Base-by-base conservation (phyloP, 2,113 vertebrate genomes). In the Emydura subglobosa region DNA sequence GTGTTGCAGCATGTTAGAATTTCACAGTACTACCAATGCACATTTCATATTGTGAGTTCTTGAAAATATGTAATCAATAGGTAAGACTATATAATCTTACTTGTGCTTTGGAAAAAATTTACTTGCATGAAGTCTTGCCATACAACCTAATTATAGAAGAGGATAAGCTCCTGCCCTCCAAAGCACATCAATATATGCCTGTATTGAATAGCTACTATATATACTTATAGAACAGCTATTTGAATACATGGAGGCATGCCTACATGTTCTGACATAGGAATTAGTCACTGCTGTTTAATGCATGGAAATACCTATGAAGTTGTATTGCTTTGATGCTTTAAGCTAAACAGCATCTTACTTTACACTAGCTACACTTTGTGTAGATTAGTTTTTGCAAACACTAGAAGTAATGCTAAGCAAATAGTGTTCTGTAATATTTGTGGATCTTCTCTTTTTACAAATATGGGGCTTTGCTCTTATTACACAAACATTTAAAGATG, bases 391-490 rank as follows among this genome's bases (percentile, higher is more conserved):
- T 87, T 91, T 92, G 53, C 76, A 96, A 91, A 96, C 93, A 84
- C 42, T 42, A 78, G 42, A 78, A 78, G 42, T 78, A 88, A 89
- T 80, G 80, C 79, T 31, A 50, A 87, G 76, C 79, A 88, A 89
- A 88, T 86, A 94, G 79, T 93, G 13, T 87, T 90, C 97, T 97
- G 97, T 98, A 98, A 98, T 98, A 97, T 97, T 97, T 94, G 95
- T 95, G 82, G 34, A 78, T 74, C 88, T 94, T 92, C 79, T 87
- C 89, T 98, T 95, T 72, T 82, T 82, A 92, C 65, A 87, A 86
- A 94, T 25, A 65, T 92, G 94, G 85, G 17, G 94, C 95, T 97
- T 96, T 86, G 92, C 90, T 95, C 12, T 80, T 24, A 82, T 92
- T 78, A 88, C 85, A 80, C 94, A 91, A 95, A 97, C 97, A 95